Evolutionary conservation across 2,797 vertebrate species (phyloP).

Genomic region (Neostethus bicornis): DNA sequence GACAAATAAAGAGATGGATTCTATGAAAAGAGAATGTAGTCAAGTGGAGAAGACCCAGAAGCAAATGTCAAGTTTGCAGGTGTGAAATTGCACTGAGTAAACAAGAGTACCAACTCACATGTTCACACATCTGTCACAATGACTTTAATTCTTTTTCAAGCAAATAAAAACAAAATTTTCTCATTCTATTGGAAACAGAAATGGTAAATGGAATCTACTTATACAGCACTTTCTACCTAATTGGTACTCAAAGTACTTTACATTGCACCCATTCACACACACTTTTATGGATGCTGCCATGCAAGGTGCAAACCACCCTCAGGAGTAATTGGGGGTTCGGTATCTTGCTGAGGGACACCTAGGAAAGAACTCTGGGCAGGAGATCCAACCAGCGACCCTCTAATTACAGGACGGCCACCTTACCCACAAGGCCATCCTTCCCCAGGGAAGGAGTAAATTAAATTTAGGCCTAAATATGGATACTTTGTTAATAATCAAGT

Average conservation of each 20-base stretch:
- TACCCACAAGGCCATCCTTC: too few species aligned
- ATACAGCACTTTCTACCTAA: too few species aligned
- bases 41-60: constrained; percentile 44
- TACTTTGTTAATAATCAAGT: constrained; percentile 11
- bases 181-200: not conserved
- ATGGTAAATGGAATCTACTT: too few species aligned
- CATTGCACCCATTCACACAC: too few species aligned
- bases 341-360: too few species aligned
- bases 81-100: constrained; percentile 34
- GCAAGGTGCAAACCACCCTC: too few species aligned
- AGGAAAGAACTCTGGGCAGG: too few species aligned
- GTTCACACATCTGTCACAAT: constrained; percentile 27
- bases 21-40: constrained; percentile 17
- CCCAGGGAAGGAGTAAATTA: constrained; percentile 11
- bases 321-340: too few species aligned
- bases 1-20: constrained; percentile 16
- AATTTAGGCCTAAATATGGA: constrained; percentile 5
- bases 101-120: constrained; percentile 28
- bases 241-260: too few species aligned
- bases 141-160: constrained; percentile 2
- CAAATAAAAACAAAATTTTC: constrained; percentile 1
- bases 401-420: too few species aligned
- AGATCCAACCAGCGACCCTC: too few species aligned
- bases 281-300: too few species aligned
- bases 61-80: constrained; percentile 39